A percentile compares a stretch with the other conserved stretches of the same genome.
These are phyloP conservation scores for Ochotona princeps DNA, from an alignment of 2,113 vertebrate species.

Conservation along the genomic window DNA sequence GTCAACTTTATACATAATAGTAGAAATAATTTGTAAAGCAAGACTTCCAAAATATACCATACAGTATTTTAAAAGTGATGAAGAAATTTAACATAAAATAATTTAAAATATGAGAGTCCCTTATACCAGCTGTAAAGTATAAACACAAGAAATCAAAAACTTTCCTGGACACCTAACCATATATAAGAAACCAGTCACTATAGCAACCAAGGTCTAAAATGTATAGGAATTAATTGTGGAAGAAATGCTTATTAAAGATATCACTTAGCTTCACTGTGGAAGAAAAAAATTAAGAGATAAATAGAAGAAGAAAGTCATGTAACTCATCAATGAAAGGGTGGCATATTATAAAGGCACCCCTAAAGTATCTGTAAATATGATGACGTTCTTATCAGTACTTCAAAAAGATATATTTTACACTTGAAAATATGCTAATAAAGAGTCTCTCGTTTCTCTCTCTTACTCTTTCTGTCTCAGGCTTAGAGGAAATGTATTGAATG, in stretches of 20 bases:
- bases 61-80: neutral
- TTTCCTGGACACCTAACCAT: neutral
- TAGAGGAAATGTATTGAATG: too few relatives aligned
- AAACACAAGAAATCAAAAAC: constrained; percentile 4
- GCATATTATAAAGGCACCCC: neutral
- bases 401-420: neutral
- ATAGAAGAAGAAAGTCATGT: neutral
- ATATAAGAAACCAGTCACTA: neutral
- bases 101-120: neutral
- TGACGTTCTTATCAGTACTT: neutral
- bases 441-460: neutral
- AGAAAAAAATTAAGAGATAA: neutral
- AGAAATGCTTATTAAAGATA: neutral
- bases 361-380: constrained; percentile 8
- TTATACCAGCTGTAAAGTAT: neutral
- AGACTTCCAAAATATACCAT: neutral
- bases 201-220: constrained; percentile 21
- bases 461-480: neutral
- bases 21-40: neutral
- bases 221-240: neutral
- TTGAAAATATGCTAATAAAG: constrained; percentile 25
- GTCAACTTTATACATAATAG: neutral
- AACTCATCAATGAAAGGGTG: neutral
- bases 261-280: neutral
- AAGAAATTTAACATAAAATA: neutral